phyloP scores from a whole-genome alignment of 2,113 vertebrate species.

The Sceloporus tristichus region DNA sequence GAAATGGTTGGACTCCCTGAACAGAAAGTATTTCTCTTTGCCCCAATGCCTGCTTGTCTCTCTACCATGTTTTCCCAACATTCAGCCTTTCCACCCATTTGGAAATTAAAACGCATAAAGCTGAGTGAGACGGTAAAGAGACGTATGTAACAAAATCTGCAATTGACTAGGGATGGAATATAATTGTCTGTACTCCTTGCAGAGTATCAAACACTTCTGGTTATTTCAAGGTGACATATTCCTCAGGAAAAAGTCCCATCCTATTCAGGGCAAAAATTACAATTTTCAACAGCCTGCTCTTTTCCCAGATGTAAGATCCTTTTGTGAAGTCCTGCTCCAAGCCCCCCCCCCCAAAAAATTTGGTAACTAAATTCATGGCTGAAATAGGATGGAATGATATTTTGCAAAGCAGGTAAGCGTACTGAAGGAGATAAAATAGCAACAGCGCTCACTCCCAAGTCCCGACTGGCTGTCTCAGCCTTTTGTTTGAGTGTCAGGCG shows the following conservation, averaged over 20 bases:
- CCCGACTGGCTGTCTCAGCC: not conserved
- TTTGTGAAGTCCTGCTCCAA: not conserved
- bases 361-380: not conserved
- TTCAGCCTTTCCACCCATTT: not conserved
- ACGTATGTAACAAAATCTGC: not conserved
- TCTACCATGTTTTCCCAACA: not conserved
- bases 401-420: constrained; percentile 2
- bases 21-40: not conserved
- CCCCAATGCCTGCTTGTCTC: not conserved
- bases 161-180: not conserved
- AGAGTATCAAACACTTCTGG: not conserved
- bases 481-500: constrained; percentile 6
- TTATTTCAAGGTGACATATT: not conserved
- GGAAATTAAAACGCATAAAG: not conserved
- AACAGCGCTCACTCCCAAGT: not conserved
- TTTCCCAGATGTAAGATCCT: not conserved
- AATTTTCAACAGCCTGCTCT: too few relatives aligned
- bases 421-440: not conserved
- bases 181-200: not conserved
- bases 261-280: not conserved
- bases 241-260: not conserved
- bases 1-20: not conserved
- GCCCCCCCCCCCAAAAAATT: not conserved
- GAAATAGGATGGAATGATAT: not conserved
- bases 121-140: not conserved